Evolutionary conservation across 2,113 vertebrate genomes (phyloP), one percentile per base, ranked within the genome.

Genomic region (Cyphomyrus discorhynchus): DNA sequence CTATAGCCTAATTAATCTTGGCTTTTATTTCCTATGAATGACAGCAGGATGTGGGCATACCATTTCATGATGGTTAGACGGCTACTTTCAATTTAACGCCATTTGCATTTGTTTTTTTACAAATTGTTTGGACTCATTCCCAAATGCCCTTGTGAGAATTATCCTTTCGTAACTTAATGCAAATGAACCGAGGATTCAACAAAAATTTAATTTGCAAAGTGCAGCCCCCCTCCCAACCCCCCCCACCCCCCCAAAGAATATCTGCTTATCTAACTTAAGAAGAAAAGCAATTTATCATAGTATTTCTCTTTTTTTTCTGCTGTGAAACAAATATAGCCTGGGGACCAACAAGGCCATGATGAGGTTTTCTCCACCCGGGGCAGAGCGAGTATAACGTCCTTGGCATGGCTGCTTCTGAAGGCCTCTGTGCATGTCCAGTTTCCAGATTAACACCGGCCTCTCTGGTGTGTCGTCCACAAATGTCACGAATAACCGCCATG

Each of bases 81-180:
- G 35, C 31, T 56, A 58, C 50, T 87, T 87, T 53, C 53, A 58
- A 58, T 62, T 66, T 66, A 88, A 46, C 35, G 24, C 56, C 39
- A 88, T 88, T 88, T 42, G 19, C 31, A 39, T 62, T 66, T 45
- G 35, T 62, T 88, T 88, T 88, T 66, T 13, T 88, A 17, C 49
- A 58, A 58, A 88, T 4, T n/a, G 3, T 88, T 88, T 88, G 87
- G 53, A 66, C 53, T 58, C 31, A 24, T 88, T 88, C 87, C 87
- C 53, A 45, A 42, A 66, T 88, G 17, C 15, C 58, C 87, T 88
- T 27, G 52, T 88, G 53, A 56, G 56, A n/a, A 42, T 62, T 39
- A 35, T 87, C 45, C 42, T 53, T 58, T 42, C 9, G 15, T 66
- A 52, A 88, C 21, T 42, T 46, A 88, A 88, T 62, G 87, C 56